Base-by-base conservation (phyloP, 2,113 vertebrate genomes). In the Hepsetus odoe region DNA sequence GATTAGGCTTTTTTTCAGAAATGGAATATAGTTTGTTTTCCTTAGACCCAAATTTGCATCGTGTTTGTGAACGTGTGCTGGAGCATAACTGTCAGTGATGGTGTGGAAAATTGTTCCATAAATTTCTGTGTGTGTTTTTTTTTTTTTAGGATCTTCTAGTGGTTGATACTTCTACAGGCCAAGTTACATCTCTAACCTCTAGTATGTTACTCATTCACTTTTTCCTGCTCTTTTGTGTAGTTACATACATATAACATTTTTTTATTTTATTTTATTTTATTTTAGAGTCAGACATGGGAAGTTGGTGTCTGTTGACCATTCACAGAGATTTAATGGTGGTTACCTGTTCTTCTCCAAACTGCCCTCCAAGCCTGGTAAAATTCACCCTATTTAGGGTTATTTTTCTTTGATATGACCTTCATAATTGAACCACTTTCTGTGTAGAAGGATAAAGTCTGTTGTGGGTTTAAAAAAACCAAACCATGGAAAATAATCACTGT, bases 321-420 rank as follows among this genome's bases (percentile, higher is more conserved):
- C 93, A 95, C 77, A 89, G 88, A 81, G 94, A 99, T 85, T 87
- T 98, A 74, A 91, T 98, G 89, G 95, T 98, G 80, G 95, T 92
- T 82, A 92, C 92, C 83, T 95, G 93, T 86, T 98, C 94, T 0
- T 94, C 97, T 1, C 97, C 96, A 0, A 92, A 90, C 84, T 88
- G 79, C 0, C 96, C 95, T 1, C 95, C 94, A 2, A 89, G 86
- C 73, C 88, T 96, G 91, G 95, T 96, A 89, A 93, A 91, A 51
- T 4, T n/a, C 3, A 13, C 1, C 3, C 10, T 51, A 12, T 16
- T 18, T 18, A 38, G 35, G 22, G 20, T 16, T 58, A 28, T 58
- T 11, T 12, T 51, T 22, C 5, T 16, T 10, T 55, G 5, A 11
- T 11, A 56, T 11, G 4, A 6, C 0, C n/a, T 42, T 42, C 4